Evolutionary conservation across 2,113 vertebrate species (phyloP).

Genomic region (Nothobranchius furzeri): DNA sequence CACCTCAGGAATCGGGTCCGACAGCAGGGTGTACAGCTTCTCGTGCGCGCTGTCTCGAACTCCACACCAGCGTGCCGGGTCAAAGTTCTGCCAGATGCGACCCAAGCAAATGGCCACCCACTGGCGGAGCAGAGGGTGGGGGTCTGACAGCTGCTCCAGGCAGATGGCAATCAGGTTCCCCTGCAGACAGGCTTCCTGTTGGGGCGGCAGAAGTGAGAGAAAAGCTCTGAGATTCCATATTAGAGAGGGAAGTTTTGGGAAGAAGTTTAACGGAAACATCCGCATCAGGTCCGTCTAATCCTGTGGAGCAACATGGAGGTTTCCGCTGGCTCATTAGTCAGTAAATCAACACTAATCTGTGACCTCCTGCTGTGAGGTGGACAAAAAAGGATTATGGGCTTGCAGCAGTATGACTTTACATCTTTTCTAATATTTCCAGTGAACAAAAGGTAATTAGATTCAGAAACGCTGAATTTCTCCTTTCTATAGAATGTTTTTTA

Average conservation of each 20-base stretch:
- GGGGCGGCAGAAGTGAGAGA: neutral
- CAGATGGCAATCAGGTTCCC: conserved; percentile 97
- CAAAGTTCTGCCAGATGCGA: conserved; percentile 98
- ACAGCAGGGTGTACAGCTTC: conserved; percentile 96
- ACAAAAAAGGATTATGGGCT: conserved; percentile 29
- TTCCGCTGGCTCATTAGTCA: conserved; percentile 31
- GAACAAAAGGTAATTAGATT: conserved; percentile 23
- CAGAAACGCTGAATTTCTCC: neutral
- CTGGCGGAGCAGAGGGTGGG: conserved; percentile 93
- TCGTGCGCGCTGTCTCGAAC: conserved; percentile 97
- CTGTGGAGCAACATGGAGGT: neutral
- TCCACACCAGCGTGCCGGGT: conserved; percentile 95
- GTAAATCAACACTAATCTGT: conserved; percentile 42
- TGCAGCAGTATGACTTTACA: neutral
- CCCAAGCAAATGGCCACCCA: conserved; percentile 99
- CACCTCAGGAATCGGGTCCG: conserved; percentile 95
- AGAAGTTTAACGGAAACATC: neutral
- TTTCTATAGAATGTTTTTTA: neutral
- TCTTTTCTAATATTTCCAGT: neutral
- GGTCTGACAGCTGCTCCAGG: conserved; percentile 95
- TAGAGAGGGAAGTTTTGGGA: too few species aligned
- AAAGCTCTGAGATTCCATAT: too few species aligned
- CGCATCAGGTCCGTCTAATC: neutral
- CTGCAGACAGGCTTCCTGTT: conserved; percentile 95
- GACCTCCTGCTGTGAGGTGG: conserved; percentile 21